phyloP scores from a whole-genome alignment of 2,113 vertebrate genomes.

The Lagopus muta region DNA sequence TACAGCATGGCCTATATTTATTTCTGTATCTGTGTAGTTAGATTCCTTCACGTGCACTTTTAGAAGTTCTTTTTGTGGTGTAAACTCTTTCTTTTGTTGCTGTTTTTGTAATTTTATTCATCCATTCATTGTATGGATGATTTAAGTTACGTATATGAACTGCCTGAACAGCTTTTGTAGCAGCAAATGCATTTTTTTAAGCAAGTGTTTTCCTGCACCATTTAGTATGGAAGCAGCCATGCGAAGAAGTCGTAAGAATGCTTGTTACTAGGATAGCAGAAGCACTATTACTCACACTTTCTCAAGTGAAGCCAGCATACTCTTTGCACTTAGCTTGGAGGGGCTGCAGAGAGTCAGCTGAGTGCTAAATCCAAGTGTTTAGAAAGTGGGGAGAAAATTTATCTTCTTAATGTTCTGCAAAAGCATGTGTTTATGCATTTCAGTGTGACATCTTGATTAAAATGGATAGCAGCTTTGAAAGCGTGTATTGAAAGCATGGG shows the following conservation, averaged over 20 bases:
- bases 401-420: background rate
- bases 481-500: background rate
- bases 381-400: background rate
- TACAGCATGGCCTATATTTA: background rate
- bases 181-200: background rate
- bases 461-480: background rate
- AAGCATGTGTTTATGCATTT: background rate
- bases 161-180: background rate
- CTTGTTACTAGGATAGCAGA: background rate
- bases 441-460: background rate
- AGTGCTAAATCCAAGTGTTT: background rate
- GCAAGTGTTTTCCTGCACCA: background rate
- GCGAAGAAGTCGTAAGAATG: background rate
- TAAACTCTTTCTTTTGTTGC: background rate
- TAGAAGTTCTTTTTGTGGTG: background rate
- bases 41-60: background rate
- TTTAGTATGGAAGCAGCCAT: background rate
- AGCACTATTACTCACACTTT: background rate
- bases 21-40: background rate
- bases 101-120: background rate
- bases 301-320: background rate
- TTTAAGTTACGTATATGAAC: background rate
- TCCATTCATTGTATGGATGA: background rate
- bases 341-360: background rate
- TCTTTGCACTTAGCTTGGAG: background rate